A percentile compares a stretch with the other conserved stretches of the same genome.
Conservation (phyloP, 2,797 vertebrate species). For the Rhynchotus rufescens region DNA sequence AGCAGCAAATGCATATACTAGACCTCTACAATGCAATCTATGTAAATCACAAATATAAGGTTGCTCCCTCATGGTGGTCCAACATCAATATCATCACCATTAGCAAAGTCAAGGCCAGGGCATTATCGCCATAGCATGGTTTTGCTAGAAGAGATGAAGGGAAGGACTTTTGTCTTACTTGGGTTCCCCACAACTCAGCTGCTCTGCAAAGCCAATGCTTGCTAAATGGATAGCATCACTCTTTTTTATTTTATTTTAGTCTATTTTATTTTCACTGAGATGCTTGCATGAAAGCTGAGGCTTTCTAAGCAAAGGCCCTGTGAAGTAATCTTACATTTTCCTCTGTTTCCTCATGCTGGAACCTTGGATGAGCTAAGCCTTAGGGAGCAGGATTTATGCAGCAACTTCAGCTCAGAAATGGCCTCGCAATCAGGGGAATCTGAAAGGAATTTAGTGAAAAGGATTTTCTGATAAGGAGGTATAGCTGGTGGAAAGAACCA, state of each 20-base stretch:
- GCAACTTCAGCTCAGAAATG: background rate
- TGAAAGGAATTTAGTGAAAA: background rate
- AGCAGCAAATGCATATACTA: background rate
- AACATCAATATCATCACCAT: background rate
- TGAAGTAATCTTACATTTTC: background rate
- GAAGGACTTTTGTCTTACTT: background rate
- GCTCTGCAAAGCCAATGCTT: background rate
- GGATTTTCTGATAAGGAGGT: background rate
- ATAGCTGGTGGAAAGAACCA: background rate
- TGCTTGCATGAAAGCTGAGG: background rate
- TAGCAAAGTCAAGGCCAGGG: background rate
- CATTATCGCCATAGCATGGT: background rate
- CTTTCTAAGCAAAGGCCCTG: background rate
- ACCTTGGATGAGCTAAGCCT: background rate
- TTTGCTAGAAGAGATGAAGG: background rate
- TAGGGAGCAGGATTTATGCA: background rate
- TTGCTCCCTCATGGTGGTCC: background rate
- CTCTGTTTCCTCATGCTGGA: background rate
- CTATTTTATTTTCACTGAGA: background rate
- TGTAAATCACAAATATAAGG: slow-evolving; percentile 34
- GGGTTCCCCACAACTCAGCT: background rate
- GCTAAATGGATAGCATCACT: background rate
- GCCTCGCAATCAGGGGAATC: background rate
- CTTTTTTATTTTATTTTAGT: too few relatives aligned
- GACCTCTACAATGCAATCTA: background rate